Conservation (phyloP, 2,797 vertebrate genomes). For the Clarias platycephalus region DNA sequence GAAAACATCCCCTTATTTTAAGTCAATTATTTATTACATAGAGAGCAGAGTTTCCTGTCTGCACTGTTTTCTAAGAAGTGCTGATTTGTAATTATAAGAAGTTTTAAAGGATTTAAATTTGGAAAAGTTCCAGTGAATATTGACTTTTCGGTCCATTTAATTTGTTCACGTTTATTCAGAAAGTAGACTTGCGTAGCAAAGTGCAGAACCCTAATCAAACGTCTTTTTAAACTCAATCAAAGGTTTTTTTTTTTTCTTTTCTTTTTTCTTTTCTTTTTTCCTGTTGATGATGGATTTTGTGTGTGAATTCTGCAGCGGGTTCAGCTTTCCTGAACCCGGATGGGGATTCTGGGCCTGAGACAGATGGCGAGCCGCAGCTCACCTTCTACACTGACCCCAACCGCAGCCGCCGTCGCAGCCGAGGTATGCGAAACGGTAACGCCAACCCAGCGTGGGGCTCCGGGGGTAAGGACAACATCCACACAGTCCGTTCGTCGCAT, state of each 20-base stretch:
- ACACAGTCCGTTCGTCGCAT: constrained; percentile 46
- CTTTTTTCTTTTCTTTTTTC: background rate
- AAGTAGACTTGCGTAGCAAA: background rate
- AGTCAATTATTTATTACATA: background rate
- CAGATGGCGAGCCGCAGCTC: constrained; percentile 96
- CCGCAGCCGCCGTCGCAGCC: constrained; percentile 90
- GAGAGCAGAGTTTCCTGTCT: background rate
- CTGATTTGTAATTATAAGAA: background rate
- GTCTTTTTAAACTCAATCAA: background rate
- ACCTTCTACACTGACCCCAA: constrained; percentile 98
- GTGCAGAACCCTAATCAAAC: background rate
- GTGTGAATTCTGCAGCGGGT: constrained; percentile 85
- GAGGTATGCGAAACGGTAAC: constrained; percentile 87
- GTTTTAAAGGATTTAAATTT: background rate
- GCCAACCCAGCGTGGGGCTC: constrained; percentile 82
- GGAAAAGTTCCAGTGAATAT: background rate
- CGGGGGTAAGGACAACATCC: constrained; percentile 78
- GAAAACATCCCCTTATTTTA: background rate
- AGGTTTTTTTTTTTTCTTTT: background rate
- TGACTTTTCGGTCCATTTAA: background rate
- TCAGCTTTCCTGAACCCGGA: constrained; percentile 98
- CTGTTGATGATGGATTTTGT: constrained; percentile 57
- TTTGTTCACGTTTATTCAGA: constrained; percentile 2
- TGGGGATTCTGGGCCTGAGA: constrained; percentile 93
- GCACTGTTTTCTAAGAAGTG: background rate